Base-by-base conservation (phyloP, 1,140 invertebrate genomes). In the Chrysomallon squamiferum region DNA sequence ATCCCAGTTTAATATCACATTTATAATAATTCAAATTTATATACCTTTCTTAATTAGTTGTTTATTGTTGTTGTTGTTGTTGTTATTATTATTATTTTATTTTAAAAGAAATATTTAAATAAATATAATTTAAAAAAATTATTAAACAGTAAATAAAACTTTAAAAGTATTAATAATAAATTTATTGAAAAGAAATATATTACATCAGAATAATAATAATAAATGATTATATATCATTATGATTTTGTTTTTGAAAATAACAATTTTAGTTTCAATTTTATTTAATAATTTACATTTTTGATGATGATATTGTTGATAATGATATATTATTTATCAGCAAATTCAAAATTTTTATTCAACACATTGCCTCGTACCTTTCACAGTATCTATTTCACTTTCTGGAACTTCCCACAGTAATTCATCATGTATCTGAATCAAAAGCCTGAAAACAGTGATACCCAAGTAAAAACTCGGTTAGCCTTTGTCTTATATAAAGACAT, bases 391-490 rank as follows among this genome's bases (percentile, higher is more conserved):
- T 25, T 84, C 66, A 15, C 74, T 66, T 54, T 81, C 76, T 30
- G 74, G 63, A 33, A 89, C 84, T 72, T 89, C 88, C 85, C 88
- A 88, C 18, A 89, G 76, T 22, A 89, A 78, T 77, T 90, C 89
- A 83, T 90, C 89, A 78, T 90, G 89, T 57, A 90, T 87, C 73
- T 89, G 88, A 58, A 89, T 81, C 38, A 89, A 66, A 45, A 89
- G 80, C 66, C 82, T 84, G 65, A 18, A 73, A 59, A 62, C n/a
- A n/a, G n/a, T n/a, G n/a, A n/a, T n/a, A n/a, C n/a, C n/a, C n/a
- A n/a, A n/a, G n/a, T n/a, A n/a, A n/a, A n/a, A n/a, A n/a, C n/a
- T n/a, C n/a, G n/a, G n/a, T n/a, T n/a, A n/a, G n/a, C n/a, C n/a
- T n/a, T n/a, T n/a, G n/a, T n/a, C n/a, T n/a, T n/a, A n/a, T n/a